Evolutionary conservation across 2,888 invertebrate genomes (phyloP), one percentile per base, ranked within the genome.

Genomic region (Diloba caeruleocephala): DNA sequence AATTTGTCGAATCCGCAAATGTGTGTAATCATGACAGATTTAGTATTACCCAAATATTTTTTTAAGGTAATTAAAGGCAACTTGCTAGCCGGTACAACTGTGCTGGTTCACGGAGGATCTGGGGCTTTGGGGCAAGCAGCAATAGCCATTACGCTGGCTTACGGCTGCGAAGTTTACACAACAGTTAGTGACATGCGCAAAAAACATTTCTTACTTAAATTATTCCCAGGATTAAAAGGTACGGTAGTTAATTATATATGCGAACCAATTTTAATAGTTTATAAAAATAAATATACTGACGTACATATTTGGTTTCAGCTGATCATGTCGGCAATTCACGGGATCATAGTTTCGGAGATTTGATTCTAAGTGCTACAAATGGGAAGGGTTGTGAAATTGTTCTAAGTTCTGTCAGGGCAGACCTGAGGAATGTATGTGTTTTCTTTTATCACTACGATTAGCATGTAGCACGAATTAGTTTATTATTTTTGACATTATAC

Each of bases 121-220:
- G 89, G 90, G 0, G 88, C 88, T 1, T 48, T 90, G 0, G 91
- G 90, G 0, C 90, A 90, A 60, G 91, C 91, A 0, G 62, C 74
- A 1, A 83, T 90, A 10, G 72, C 87, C 1, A 72, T 91, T 1
- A 82, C 82, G 0, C 64, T 90, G 3, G 84, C 80, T 0, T 36
- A 71, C 8, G 78, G 74, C 5, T 89, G 86, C 42, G 58, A 78
- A 25, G 84, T 90, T 0, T 89, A 87, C 29, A 78, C 88, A 1
- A 88, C 90, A 0, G 91, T 92, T 13, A 80, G 85, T 37, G 82
- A 87, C 19, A 19, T 65, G 0, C 57, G 57, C 6, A 91, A 90
- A 69, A 92, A 91, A 56, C 67, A 52, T 0, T 88, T 89, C 52
- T 60, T 92, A 10, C 60, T 57, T 10, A 81, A 79, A 55, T 13